Evolutionary conservation across 2,888 invertebrate species (phyloP).

Genomic region (Agrochola lychnidis): DNA sequence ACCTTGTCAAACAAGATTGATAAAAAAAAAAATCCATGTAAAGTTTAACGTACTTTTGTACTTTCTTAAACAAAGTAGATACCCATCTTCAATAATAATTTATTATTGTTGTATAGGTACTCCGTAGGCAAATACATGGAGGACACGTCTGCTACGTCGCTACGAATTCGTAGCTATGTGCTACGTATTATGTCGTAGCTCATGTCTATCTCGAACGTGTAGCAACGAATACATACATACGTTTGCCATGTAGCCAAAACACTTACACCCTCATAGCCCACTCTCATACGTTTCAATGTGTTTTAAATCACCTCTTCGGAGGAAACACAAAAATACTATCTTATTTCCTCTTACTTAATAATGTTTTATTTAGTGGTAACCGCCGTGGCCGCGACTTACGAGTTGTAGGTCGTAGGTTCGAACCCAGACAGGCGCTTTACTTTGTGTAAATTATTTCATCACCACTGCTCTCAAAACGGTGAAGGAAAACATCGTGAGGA

Average conservation of each 20-base stretch:
- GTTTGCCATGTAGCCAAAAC: not conserved
- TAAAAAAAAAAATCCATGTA: not conserved
- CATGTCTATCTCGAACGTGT: not conserved
- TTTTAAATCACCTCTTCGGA: not conserved
- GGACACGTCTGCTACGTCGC: constrained; percentile 12
- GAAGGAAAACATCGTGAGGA: too few species aligned
- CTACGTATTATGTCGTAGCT: constrained; percentile 5
- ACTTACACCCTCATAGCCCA: not conserved
- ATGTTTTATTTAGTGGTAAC: too few species aligned
- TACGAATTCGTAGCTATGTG: constrained; percentile 6
- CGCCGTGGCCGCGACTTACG: too few species aligned
- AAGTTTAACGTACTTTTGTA: not conserved
- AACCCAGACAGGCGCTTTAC: too few species aligned
- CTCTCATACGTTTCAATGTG: too few species aligned
- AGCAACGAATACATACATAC: not conserved
- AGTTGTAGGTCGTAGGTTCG: too few species aligned
- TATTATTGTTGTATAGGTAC: not conserved
- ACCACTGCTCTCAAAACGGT: too few species aligned
- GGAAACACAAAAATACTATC: not conserved
- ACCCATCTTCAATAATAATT: not conserved
- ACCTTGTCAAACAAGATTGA: not conserved
- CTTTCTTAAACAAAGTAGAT: not conserved
- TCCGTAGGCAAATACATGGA: not conserved
- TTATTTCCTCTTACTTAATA: not conserved
- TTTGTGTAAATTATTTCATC: too few species aligned